Evolutionary conservation across 2,113 vertebrate genomes (phyloP).

Genomic region (Pluvialis apricaria): DNA sequence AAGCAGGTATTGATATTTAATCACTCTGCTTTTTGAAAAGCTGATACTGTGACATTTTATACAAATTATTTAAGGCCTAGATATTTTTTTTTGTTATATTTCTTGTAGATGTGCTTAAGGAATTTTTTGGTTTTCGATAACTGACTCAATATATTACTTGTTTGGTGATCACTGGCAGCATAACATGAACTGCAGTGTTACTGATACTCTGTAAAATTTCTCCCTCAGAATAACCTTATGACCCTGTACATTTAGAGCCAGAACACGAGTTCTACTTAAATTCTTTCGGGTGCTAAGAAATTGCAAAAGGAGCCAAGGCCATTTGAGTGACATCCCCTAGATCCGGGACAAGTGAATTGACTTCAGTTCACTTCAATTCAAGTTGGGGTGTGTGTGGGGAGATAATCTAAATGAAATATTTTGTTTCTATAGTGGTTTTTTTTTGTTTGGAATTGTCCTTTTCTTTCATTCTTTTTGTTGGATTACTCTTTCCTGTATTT

Average conservation of each 20-base stretch:
- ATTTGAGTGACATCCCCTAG: neutral
- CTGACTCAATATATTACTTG: neutral
- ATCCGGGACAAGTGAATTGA: neutral
- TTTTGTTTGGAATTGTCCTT: neutral
- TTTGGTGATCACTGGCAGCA: slow-evolving; percentile 4
- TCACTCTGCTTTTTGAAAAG: slow-evolving; percentile 42
- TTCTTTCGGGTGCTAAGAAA: slow-evolving; percentile 11
- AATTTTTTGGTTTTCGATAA: neutral
- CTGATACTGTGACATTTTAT: slow-evolving; percentile 42
- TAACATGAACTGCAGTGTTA: neutral
- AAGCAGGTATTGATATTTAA: slow-evolving; percentile 65
- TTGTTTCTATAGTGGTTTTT: neutral
- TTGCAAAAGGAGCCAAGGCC: neutral
- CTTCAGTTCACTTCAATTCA: neutral
- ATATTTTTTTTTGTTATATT: neutral
- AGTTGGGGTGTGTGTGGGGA: too few relatives aligned
- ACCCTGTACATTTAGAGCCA: neutral
- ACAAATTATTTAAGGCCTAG: neutral
- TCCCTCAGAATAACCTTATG: neutral
- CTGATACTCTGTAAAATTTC: neutral
- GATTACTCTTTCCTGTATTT: neutral
- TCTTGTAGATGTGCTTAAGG: neutral
- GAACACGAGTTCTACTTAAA: neutral
- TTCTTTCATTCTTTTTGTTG: neutral
- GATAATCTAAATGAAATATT: neutral